Evolutionary conservation across 2,888 invertebrate species (phyloP).

Genomic region (Heliconius aoede): DNA sequence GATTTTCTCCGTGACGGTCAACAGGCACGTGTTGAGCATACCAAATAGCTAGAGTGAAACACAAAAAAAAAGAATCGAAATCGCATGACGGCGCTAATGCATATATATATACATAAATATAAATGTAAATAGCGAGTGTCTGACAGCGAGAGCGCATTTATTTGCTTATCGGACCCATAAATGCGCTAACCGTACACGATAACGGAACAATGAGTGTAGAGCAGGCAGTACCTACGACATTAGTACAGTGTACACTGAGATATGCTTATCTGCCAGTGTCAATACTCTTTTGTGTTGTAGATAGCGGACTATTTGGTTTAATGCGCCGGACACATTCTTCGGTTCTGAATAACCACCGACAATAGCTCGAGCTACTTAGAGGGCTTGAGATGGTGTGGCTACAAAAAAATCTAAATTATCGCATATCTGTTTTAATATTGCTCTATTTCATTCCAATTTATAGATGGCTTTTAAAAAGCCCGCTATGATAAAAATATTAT

Average conservation of each 20-base stretch:
- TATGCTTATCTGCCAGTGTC: slow-evolving; percentile 79
- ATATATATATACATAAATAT: slow-evolving; percentile 45
- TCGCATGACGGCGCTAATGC: slow-evolving; percentile 41
- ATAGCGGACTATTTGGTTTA: slow-evolving; percentile 80
- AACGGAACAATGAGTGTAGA: slow-evolving; percentile 80
- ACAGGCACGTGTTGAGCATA: slow-evolving; percentile 31
- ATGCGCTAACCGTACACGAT: slow-evolving; percentile 77
- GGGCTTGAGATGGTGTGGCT: slow-evolving; percentile 11
- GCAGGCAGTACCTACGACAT: slow-evolving; percentile 65
- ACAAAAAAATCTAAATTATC: neutral
- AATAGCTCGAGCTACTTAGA: slow-evolving; percentile 62
- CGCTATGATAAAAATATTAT: neutral
- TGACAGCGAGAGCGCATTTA: slow-evolving; percentile 57
- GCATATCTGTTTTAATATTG: neutral
- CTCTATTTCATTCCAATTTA: neutral
- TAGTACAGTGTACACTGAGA: slow-evolving; percentile 67
- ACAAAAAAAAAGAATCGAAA: slow-evolving; percentile 33
- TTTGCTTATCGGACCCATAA: slow-evolving; percentile 79
- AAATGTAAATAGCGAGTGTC: slow-evolving; percentile 44
- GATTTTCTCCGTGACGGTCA: slow-evolving; percentile 17
- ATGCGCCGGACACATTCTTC: slow-evolving; percentile 76
- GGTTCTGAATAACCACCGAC: slow-evolving; percentile 71
- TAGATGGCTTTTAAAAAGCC: neutral
- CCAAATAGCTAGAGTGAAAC: neutral
- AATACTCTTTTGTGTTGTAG: slow-evolving; percentile 82